Evolutionary conservation across 2,113 vertebrate genomes (phyloP), one percentile per base, ranked within the genome.

Genomic region (Heloderma charlesbogerti): DNA sequence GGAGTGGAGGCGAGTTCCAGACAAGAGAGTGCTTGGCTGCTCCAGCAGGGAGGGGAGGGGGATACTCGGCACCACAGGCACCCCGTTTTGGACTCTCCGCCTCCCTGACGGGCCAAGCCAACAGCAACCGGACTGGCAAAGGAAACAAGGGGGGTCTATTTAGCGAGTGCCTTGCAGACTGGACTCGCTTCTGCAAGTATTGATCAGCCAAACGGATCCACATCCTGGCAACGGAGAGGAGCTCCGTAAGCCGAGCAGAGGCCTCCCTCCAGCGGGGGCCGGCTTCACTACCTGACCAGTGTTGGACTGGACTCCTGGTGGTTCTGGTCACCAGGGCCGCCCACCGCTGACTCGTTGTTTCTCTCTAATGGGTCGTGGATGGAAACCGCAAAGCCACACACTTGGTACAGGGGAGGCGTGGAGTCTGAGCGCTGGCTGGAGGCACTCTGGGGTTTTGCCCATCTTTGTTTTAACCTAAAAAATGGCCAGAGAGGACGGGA

Each of bases 1-100:
- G 10, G 86, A 27, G 54, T 40, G 0, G 0, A 54, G 90, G 79
- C 13, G 48, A 0, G 20, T 0, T 34, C 71, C 37, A 9, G 40
- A 1, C 1, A 25, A 9, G 7, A 9, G n/a, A 40, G 20, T 78
- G 57, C 37, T 88, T 27, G 1, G 31, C 88, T 78, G 87, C 45
- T n/a, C 43, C 72, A 60, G 1, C 0, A 0, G 48, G 25, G 89
- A 66, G 40, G 0, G 84, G 57, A 9, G 16, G 45, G 43, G 74
- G 81, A 27, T 48, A 66, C 4, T 63, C 75, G 45, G 20, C 40
- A 80, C 10, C 69, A 13, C 67, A 5, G 84, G 6, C 77, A 82
- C 67, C 43, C n/a, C 25, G 0, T 0, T 82, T 45, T n/a, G 37
- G 27, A 74, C 60, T 78, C 86, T 69, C 20, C 31, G 8, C 7